Percentiles rank a stretch among this genome's conserved stretches.
These are phyloP conservation scores for Anguilla obscura DNA, from an alignment of 2,797 vertebrate genomes.

Conservation along the genomic window DNA sequence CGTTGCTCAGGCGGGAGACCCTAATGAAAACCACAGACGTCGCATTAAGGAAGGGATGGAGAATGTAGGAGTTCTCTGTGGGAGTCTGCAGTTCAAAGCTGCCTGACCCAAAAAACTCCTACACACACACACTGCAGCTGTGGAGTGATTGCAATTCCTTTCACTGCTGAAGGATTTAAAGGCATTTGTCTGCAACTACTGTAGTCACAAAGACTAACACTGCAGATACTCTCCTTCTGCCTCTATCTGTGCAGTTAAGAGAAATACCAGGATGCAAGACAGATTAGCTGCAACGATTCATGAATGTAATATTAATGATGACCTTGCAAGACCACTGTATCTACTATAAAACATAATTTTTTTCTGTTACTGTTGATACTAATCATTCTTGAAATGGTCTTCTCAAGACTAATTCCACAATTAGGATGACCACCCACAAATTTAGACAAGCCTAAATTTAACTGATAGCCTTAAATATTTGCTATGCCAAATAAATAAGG, in stretches of 20 bases:
- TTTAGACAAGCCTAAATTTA: not conserved
- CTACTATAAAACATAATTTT: slow-evolving; percentile 39
- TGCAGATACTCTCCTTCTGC: not conserved
- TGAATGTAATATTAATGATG: not conserved
- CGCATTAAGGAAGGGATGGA: not conserved
- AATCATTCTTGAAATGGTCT: slow-evolving; percentile 26
- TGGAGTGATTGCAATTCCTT: slow-evolving; percentile 3
- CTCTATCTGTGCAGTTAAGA: not conserved
- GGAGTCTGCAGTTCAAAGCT: slow-evolving; percentile 9
- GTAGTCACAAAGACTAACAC: not conserved
- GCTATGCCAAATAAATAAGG: no score
- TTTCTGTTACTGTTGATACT: slow-evolving; percentile 25
- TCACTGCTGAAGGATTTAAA: not conserved
- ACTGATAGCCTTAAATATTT: no score
- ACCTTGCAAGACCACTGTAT: slow-evolving; percentile 19
- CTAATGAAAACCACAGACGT: not conserved
- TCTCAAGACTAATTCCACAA: not conserved
- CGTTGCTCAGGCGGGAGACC: not conserved
- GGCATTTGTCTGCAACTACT: not conserved
- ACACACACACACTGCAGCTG: slow-evolving; percentile 13
- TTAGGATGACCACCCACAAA: slow-evolving; percentile 16
- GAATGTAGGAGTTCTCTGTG: not conserved
- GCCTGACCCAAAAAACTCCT: not conserved
- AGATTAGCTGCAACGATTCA: not conserved
- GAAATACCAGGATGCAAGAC: not conserved